phyloP scores from a whole-genome alignment of 1,140 invertebrate genomes.

The Atopsyche davidsoni region DNA sequence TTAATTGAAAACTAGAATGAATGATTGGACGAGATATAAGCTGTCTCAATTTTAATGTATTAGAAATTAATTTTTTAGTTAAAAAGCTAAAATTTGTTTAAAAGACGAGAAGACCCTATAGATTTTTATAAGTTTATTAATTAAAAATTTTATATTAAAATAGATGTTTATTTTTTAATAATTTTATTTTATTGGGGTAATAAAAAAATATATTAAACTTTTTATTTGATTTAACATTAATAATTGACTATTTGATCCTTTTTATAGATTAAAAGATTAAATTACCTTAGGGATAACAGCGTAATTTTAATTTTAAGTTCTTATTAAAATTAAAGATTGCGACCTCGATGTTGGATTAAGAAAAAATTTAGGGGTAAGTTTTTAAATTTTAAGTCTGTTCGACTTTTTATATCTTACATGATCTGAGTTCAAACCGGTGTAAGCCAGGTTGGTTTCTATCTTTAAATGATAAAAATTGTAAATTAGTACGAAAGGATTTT shows the following conservation, averaged over 20 bases:
- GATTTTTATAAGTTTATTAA: slow-evolving; percentile 50
- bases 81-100: slow-evolving; percentile 57
- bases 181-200: no score
- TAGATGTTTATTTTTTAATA: slow-evolving; percentile 41
- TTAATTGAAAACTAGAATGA: slow-evolving; percentile 62
- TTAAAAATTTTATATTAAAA: slow-evolving; percentile 38
- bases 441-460: slow-evolving; percentile 35
- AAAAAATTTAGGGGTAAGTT: slow-evolving; percentile 53
- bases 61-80: slow-evolving; percentile 54
- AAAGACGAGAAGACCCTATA: slow-evolving; percentile 56
- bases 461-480: slow-evolving; percentile 33
- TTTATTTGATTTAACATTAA: slow-evolving; percentile 40
- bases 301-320: slow-evolving; percentile 30
- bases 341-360: slow-evolving; percentile 79
- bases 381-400: slow-evolving; percentile 64
- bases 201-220: no score
- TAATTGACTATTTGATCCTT: no score
- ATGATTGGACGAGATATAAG: slow-evolving; percentile 49
- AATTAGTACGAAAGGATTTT: slow-evolving; percentile 64
- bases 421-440: slow-evolving; percentile 46
- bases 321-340: no score
- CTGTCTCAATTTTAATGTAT: slow-evolving; percentile 35
- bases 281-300: no score
- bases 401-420: slow-evolving; percentile 71
- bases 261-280: slow-evolving; percentile 42